These are phyloP conservation scores for Cynopterus brachyotis DNA, from an alignment of 2,113 vertebrate species.

Conservation along the genomic window DNA sequence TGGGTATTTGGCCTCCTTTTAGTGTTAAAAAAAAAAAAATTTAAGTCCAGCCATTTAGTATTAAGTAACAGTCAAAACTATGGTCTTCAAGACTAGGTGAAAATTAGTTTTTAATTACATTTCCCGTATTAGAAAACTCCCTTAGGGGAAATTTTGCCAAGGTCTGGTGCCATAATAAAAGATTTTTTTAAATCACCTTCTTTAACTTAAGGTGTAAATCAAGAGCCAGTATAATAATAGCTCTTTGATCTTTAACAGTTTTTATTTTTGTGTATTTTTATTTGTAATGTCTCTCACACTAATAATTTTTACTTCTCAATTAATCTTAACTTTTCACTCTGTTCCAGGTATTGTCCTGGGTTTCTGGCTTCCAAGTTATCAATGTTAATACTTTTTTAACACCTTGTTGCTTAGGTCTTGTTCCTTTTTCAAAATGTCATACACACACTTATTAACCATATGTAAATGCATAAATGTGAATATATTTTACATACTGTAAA, in stretches of 20 bases:
- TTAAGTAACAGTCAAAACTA: not conserved
- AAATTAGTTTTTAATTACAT: conserved; percentile 32
- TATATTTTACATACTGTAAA: not conserved
- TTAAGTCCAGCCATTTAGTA: not conserved
- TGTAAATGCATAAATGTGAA: not conserved
- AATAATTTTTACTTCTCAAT: not conserved
- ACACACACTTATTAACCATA: not conserved
- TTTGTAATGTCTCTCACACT: not conserved
- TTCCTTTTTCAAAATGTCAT: not conserved
- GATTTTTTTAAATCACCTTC: not conserved
- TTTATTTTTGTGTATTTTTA: conserved; percentile 48
- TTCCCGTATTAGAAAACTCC: conserved; percentile 30
- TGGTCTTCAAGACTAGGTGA: not conserved
- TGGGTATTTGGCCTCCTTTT: not conserved
- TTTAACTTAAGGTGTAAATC: not conserved
- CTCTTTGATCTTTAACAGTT: conserved; percentile 19
- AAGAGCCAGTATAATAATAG: not conserved
- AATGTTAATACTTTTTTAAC: not conserved
- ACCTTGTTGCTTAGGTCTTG: not conserved
- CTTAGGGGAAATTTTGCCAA: conserved; percentile 27
- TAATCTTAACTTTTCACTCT: not conserved
- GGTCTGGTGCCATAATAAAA: not conserved
- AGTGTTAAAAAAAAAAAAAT: not conserved
- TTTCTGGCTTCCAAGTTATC: not conserved
- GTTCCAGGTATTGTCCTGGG: not conserved